phyloP scores from a whole-genome alignment of 92 coral and sea anemone genomes.

The Muricea muricata region DNA sequence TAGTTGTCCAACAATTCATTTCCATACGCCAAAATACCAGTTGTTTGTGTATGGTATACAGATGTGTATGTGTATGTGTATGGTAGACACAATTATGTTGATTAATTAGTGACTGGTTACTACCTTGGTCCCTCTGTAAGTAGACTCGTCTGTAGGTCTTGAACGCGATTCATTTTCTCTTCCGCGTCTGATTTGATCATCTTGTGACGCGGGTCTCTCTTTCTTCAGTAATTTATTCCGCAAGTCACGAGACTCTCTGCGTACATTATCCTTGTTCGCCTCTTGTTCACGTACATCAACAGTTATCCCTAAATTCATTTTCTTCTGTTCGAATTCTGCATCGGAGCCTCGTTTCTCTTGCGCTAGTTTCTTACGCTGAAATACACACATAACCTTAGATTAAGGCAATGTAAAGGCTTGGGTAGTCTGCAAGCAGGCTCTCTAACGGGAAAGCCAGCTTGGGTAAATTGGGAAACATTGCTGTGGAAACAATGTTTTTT shows the following conservation, averaged over 20 bases:
- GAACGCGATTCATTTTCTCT: constrained; percentile 74
- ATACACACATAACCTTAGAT: too few relatives aligned
- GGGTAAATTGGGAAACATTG: too few relatives aligned
- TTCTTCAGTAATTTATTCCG: constrained; percentile 77
- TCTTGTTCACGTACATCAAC: constrained; percentile 85
- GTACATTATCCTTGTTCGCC: constrained; percentile 69
- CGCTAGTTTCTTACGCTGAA: constrained; percentile 84
- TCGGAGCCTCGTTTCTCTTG: constrained; percentile 88
- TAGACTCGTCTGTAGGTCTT: constrained; percentile 69
- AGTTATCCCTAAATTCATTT: constrained; percentile 88
- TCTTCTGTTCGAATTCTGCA: constrained; percentile 94
- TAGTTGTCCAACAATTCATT: too few relatives aligned
- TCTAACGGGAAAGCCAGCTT: too few relatives aligned
- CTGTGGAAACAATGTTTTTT: too few relatives aligned
- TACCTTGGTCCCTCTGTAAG: constrained; percentile 53
- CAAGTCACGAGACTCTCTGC: constrained; percentile 72
- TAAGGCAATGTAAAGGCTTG: too few relatives aligned
- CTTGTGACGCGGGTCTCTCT: constrained; percentile 64
- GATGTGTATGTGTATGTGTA: too few relatives aligned
- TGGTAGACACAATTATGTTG: too few relatives aligned
- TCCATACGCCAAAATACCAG: too few relatives aligned
- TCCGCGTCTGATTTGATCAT: constrained; percentile 58
- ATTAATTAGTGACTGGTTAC: too few relatives aligned
- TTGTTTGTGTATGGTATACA: too few relatives aligned
- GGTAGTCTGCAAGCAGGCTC: too few relatives aligned